Base-by-base conservation (phyloP, 2,797 vertebrate species). In the Xerus rutilus region DNA sequence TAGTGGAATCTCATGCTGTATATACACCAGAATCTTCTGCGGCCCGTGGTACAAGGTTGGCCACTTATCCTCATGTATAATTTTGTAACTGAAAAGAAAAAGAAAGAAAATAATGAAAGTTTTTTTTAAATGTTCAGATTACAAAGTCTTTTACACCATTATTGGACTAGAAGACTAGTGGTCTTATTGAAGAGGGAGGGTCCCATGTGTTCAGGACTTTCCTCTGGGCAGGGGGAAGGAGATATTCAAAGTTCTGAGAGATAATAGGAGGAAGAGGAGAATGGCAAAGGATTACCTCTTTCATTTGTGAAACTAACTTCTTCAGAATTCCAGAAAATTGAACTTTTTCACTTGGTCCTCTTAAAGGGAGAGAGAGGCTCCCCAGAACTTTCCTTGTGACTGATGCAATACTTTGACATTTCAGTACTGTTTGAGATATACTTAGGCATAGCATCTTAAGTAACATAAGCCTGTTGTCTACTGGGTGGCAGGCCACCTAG, bases 101-200 rank as follows among this genome's bases (percentile, higher is more conserved):
- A 54, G 52, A 67, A 74, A 64, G 47, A 62, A 78, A 13, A 74
- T 79, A 45, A 18, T 65, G 43, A 54, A n/a, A 97, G 28, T 7
- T n/a, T 91, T 91, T 94, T 88, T 32, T 21, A 86, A 93, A 95
- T 9, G 89, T 93, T 89, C 43, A 84, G 79, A 95, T 84, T 28
- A 64, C 8, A 23, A 74, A 93, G 47, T 65, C 81, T 72, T 89
- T 70, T 90, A 89, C 20, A 85, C 52, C n/a, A 43, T 13, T 52
- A 67, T 76, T 78, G 17, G 18, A 57, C n/a, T 72, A 43, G 8
- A 49, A 69, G 14, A 1, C 39, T 94, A 28, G 12, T 78, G 78
- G 64, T 70, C 95, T 76, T 85, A 23, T 52, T 47, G 15, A 35
- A 15, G 45, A 78, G 12, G 8, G 8, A 10, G 47, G 73, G 52